Percentiles rank a stretch among this genome's conserved stretches.
Evolutionary conservation across 2,113 vertebrate species (phyloP).

Genomic region (Anseranas semipalmata): DNA sequence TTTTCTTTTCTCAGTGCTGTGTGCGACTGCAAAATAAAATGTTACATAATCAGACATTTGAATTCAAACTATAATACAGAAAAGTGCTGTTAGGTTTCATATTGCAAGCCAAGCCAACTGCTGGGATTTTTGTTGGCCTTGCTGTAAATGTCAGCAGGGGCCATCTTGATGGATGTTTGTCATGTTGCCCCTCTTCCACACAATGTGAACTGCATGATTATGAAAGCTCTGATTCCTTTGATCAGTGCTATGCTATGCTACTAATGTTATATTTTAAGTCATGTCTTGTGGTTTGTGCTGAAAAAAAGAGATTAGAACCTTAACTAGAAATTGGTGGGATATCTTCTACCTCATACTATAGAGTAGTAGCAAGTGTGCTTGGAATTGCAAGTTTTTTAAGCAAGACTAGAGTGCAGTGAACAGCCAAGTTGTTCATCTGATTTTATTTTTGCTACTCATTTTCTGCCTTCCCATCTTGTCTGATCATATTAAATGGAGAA

Average conservation of each 20-base stretch:
- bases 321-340: neutral
- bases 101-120: neutral
- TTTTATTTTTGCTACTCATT: neutral
- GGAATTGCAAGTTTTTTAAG: neutral
- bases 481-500: neutral
- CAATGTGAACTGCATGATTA: neutral
- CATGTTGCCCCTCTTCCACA: neutral
- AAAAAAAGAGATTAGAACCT: neutral
- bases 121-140: neutral
- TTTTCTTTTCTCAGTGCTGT: neutral
- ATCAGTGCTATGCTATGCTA: neutral
- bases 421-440: neutral
- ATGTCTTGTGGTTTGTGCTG: neutral
- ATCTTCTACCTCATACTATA: neutral
- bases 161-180: neutral
- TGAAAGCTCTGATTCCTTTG: neutral
- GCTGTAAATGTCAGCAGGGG: neutral
- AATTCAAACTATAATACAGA: neutral
- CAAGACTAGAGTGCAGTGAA: neutral
- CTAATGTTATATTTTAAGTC: neutral
- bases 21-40: neutral
- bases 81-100: neutral
- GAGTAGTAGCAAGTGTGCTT: neutral
- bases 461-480: neutral
- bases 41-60: slow-evolving; percentile 23